Conservation (phyloP, 35 echinoderm and acorn worm species). For the Heliocidaris erythrogramma region DNA sequence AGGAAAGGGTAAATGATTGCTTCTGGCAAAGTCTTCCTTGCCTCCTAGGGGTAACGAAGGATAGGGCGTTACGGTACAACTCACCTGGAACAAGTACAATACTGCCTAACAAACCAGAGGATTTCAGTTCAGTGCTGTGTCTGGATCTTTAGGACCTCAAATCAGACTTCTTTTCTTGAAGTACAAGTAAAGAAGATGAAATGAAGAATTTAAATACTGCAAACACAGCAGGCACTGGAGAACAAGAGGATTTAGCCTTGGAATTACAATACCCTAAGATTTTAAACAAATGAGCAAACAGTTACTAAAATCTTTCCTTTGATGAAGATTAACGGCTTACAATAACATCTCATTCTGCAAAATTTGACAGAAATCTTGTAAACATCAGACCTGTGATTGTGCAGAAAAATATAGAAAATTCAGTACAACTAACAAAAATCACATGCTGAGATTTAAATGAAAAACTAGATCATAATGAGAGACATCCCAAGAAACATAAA, state of each 20-base stretch:
- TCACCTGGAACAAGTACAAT: not conserved
- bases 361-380: not conserved
- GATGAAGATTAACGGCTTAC: not conserved
- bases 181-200: not conserved
- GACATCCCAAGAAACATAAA: not conserved
- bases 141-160: not conserved
- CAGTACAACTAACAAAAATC: not conserved
- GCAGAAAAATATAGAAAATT: not conserved
- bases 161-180: not conserved
- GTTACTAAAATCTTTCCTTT: not conserved
- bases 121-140: not conserved
- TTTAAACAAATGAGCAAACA: not conserved
- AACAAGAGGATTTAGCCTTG: not conserved
- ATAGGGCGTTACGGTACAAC: not conserved
- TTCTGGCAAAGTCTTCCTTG: not conserved
- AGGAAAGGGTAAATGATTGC: not conserved
- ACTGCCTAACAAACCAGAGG: not conserved
- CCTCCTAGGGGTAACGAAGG: not conserved
- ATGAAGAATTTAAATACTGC: not conserved
- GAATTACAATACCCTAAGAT: not conserved
- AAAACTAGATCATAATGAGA: not conserved
- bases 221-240: not conserved
- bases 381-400: not conserved
- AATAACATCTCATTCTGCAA: not conserved
- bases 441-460: not conserved